Evolutionary conservation across 2,797 vertebrate genomes (phyloP), one percentile per base, ranked within the genome.

Genomic region (Danio jaintianensis): DNA sequence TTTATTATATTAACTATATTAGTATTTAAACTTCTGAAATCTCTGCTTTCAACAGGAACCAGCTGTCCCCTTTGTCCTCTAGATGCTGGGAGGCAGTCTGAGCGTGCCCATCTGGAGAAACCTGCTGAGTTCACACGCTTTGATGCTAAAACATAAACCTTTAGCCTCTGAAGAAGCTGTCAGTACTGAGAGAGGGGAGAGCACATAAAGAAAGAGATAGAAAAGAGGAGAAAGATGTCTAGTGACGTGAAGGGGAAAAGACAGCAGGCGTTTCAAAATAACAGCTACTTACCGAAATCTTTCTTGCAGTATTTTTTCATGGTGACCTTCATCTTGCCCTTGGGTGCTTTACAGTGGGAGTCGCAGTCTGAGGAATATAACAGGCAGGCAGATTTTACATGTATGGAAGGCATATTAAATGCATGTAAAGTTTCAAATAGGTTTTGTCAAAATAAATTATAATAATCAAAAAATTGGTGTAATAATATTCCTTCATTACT

Each of bases 261-360:
- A 62, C 79, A 86, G 61, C 72, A 64, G 68, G 47, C 18, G 5
- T n/a, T 42, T 20, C 61, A 58, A 48, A 50, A 74, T 55, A 38
- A 74, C 20, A 61, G 52, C 86, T 67, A 95, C 97, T 98, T 92
- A 99, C 98, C 98, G 0, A 96, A 98, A 89, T 98, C 98, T 85
- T 99, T 99, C 91, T 99, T 99, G 87, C 98, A 99, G 92, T 99
- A 99, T 83, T 98, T 99, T 91, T 98, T 99, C 97, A 99, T 98
- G 90, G 97, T 99, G 91, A 99, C 97, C 95, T 99, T 99, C 94
- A 99, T 94, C 87, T 98, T 99, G 79, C 97, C 97, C 88, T 98
- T 99, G 86, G 98, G 97, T 20, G 95, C 95, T 90, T 98, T 99
- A 93, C 98, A 99, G 91, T 99, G 96, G 59, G 97, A 96, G 61